Evolutionary conservation across 2,113 vertebrate genomes (phyloP), one percentile per base, ranked within the genome.

Genomic region (Spermophilus dauricus): DNA sequence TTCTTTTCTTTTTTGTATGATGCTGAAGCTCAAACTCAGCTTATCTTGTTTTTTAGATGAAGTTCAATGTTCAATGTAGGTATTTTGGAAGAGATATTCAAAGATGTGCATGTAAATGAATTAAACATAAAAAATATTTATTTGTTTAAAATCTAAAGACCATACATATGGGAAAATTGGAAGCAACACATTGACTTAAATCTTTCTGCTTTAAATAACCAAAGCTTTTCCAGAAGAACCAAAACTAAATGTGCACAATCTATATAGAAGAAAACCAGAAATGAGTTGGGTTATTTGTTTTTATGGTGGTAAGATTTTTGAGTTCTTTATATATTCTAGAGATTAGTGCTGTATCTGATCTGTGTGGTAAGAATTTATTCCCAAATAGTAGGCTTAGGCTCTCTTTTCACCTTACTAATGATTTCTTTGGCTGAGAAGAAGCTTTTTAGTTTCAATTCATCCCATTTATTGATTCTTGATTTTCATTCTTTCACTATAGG

Each of bases 211-310:
- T 61, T 26, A 69, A 28, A 67, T 80, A 39, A 24, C 0, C 0
- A 86, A 12, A 83, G 3, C 2, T 93, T 1, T 86, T 78, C 14
- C 24, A 48, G 53, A 80, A 89, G 8, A 72, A 4, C 37, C 70
- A 4, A 4, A 39, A 14, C 0, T 8, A n/a, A 53, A 65, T 42
- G 24, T 0, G 14, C 2, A 16, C 6, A 1, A 45, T 63, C 8
- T n/a, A 65, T 10, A 14, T 7, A 45, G 14, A 73, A 3, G 5
- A 11, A 86, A 69, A 58, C 37, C 8, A 81, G 53, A 87, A 45
- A 45, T 45, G 45, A 45, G 45, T 45, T 45, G 45, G 45, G 45
- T 45, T 45, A 45, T 45, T 45, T 45, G 45, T 45, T 45, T 45
- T 45, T 9, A 45, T 9, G 45, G 45, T 45, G 45, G 8, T 45